Base-by-base conservation (phyloP, 1,140 invertebrate genomes). In the Penaeus chinensis region DNA sequence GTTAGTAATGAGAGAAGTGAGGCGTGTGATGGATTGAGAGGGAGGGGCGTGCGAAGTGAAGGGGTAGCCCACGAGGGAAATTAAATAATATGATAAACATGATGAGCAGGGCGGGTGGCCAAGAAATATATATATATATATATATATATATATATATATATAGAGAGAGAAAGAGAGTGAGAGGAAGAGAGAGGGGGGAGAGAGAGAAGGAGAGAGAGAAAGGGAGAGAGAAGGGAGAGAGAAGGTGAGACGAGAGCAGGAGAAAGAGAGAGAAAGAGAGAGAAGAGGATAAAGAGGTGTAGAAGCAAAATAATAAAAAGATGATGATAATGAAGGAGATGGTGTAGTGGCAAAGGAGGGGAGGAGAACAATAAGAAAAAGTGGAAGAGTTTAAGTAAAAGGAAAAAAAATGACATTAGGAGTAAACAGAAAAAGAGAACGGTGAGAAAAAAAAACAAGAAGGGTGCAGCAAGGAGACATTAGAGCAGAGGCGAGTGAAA, bases 1-100 rank as follows among this genome's bases (percentile, higher is more conserved):
- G 74, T 27, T 20, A 77, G 74, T 27, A 37, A 77, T 77, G 74
- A 37, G 37, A 27, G 74, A 77, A 42, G 74, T 24, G 37, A 77
- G 22, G 37, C n/a, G 74, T 77, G 74, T 32, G 74, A 20, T 32
- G 37, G 74, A 42, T 20, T 3, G 74, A 42, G 74, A 77, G 74
- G 32, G 74, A 77, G 74, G 19, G 74, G 24, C n/a, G 47, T 47
- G 47, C 47, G 11, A 13, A 47, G 47, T 47, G 47, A 47, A 47
- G 5, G 47, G 47, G 47, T 47, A 47, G 4, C 47, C 47, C 47
- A 13, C 47, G 11, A 47, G 47, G 47, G 47, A 47, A 47, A 47
- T 47, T 47, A 47, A 47, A 47, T 47, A 47, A 13, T 47, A 7
- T 47, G 47, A 47, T 47, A 78, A 37, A 27, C 20, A 42, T 32